These are phyloP conservation scores for Drosophila eugracilis DNA, from an alignment of 1,140 invertebrate genomes.

Conservation along the genomic window DNA sequence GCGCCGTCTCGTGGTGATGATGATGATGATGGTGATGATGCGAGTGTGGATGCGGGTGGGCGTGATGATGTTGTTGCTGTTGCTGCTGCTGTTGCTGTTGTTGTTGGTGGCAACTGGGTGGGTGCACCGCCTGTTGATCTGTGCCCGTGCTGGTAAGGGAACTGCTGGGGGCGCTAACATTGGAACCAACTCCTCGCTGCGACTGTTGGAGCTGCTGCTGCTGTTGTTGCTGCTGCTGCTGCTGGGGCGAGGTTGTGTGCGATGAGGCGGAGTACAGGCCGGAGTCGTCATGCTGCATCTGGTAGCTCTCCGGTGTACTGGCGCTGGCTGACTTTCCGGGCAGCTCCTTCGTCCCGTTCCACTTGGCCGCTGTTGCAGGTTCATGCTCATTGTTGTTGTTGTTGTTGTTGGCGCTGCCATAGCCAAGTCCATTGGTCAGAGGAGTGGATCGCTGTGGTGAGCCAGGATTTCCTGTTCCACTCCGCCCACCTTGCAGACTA, in stretches of 20 bases:
- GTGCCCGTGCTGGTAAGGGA: slow-evolving; percentile 55
- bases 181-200: slow-evolving; percentile 60
- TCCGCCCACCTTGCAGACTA: slow-evolving; percentile 47
- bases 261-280: slow-evolving; percentile 80
- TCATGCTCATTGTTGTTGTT: slow-evolving; percentile 72
- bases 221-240: slow-evolving; percentile 63
- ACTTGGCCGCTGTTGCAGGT: slow-evolving; percentile 61
- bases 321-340: slow-evolving; percentile 61
- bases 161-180: slow-evolving; percentile 66
- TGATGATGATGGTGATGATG: slow-evolving; percentile 53
- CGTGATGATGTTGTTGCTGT: slow-evolving; percentile 47
- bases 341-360: slow-evolving; percentile 75
- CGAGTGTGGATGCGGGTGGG: slow-evolving; percentile 59
- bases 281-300: slow-evolving; percentile 81
- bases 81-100: slow-evolving; percentile 52
- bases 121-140: slow-evolving; percentile 49
- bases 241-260: slow-evolving; percentile 80
- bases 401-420: slow-evolving; percentile 59
- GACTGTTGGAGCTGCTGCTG: slow-evolving; percentile 40
- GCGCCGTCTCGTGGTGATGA: slow-evolving; percentile 45
- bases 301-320: slow-evolving; percentile 73
- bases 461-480: slow-evolving; percentile 70
- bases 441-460: slow-evolving; percentile 75
- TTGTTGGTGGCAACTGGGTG: slow-evolving; percentile 59
- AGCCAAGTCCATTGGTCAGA: slow-evolving; percentile 69